Evolutionary conservation across 2,113 vertebrate genomes (phyloP), one percentile per base, ranked within the genome.

Genomic region (Hippocampus barbouri): DNA sequence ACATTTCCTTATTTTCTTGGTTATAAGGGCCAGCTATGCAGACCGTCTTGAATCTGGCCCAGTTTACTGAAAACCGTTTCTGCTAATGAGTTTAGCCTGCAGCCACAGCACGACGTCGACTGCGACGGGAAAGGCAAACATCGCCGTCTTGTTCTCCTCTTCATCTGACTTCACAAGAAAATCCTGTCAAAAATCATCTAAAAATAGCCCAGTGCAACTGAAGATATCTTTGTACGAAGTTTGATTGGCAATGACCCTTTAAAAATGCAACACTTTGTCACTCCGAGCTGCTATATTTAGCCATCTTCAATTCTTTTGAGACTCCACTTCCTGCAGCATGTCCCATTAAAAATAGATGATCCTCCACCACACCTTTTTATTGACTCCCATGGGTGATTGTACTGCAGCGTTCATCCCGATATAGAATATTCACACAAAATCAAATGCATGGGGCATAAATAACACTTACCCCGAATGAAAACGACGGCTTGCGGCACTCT

Each of bases 61-160:
- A 66, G 41, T 66, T 66, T 8, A 25, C 23, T 34, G 2, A 59
- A 49, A 45, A 15, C 9, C 9, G 40, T 49, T 65, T 15, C 41
- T 16, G 23, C 45, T 62, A 66, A 66, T 41, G n/a, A 30, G 15
- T 61, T 61, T 71, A 63, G 47, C 69, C 61, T n/a, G 45, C 27
- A 54, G 71, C 45, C 30, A 12, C 16, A 14, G 43, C 8, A 62
- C 51, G 66, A n/a, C 56, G n/a, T 45, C 53, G 23, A 34, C 25
- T 18, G 63, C 51, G 27, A 54, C 16, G 63, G 74, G 30, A 61
- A 61, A 61, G 14, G 34, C 18, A 7, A 54, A 60, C 34, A 16
- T 15, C 7, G 57, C 57, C 30, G 25, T 60, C 27, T 16, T 10
- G 11, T 30, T 25, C 14, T 60, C 15, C 5, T 18, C 5, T 60